Conservation (phyloP, 1,140 invertebrate species). For the Oreohelix idahoensis region DNA sequence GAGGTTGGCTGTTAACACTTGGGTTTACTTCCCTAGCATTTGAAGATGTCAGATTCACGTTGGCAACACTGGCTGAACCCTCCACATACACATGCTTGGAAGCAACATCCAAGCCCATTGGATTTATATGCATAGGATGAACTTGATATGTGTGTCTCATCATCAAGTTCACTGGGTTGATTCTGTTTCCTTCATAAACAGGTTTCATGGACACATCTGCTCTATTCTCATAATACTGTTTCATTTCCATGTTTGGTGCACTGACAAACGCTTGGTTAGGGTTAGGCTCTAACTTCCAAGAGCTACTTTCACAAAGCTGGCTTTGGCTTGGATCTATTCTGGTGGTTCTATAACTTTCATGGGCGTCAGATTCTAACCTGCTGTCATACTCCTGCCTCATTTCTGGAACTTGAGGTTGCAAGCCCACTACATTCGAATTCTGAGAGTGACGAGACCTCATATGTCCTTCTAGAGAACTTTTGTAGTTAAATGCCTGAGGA, state of each 20-base stretch:
- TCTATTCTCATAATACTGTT: neutral
- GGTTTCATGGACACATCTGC: neutral
- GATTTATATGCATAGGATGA: neutral
- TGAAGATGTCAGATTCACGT: neutral
- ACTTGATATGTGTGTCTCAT: neutral
- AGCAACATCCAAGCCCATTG: neutral
- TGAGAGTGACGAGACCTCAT: conserved; percentile 12
- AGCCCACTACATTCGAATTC: neutral
- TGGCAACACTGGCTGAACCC: neutral
- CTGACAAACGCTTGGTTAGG: neutral
- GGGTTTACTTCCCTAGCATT: neutral
- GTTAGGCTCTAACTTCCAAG: neutral
- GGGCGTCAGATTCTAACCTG: neutral
- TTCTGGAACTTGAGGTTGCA: neutral
- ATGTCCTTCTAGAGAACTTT: conserved; percentile 26
- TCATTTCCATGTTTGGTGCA: neutral
- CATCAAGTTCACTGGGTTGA: neutral
- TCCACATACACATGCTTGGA: neutral
- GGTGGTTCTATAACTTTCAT: neutral
- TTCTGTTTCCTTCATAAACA: neutral
- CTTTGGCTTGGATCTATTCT: neutral
- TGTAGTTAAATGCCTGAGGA: conserved; percentile 35
- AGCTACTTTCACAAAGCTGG: neutral
- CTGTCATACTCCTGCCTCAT: neutral
- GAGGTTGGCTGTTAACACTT: neutral